Conservation (phyloP, 2,113 vertebrate species). For the Phycodurus eques region DNA sequence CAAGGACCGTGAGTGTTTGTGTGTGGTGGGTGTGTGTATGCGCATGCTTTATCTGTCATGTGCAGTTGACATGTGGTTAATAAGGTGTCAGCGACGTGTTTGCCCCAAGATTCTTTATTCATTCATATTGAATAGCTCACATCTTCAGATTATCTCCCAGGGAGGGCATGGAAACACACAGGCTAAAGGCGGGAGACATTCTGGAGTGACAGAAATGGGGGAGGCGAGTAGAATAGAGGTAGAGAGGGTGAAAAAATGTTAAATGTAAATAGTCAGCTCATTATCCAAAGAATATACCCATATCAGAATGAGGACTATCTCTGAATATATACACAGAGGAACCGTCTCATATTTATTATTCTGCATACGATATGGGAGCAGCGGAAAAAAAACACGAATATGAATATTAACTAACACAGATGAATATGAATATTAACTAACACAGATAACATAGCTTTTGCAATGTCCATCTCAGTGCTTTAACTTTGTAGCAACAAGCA, state of each 20-base stretch:
- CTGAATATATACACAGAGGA: conserved; percentile 69
- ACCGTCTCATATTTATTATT: conserved; percentile 58
- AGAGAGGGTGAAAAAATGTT: conserved; percentile 33
- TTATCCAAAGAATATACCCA: conserved; percentile 65
- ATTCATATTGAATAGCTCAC: conserved; percentile 67
- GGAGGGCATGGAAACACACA: conserved; percentile 10
- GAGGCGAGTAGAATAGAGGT: not conserved
- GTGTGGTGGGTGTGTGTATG: not conserved
- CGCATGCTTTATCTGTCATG: conserved; percentile 55
- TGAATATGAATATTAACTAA: conserved; percentile 74
- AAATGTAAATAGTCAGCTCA: conserved; percentile 65
- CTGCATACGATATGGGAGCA: conserved; percentile 49
- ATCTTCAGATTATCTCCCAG: conserved; percentile 66
- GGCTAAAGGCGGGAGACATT: conserved; percentile 33
- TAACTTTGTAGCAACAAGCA: not conserved
- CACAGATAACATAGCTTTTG: conserved; percentile 47
- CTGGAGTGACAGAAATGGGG: conserved; percentile 38
- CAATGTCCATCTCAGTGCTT: conserved; percentile 15
- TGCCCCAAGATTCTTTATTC: conserved; percentile 70
- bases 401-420: conserved; percentile 58
- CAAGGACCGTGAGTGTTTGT: conserved; percentile 6
- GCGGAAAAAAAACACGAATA: conserved; percentile 69
- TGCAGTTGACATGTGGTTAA: conserved; percentile 73
- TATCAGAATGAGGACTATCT: conserved; percentile 60
- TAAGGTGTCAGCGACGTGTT: conserved; percentile 74